Conservation (phyloP, 2,113 vertebrate genomes). For the Amazona vittata region DNA sequence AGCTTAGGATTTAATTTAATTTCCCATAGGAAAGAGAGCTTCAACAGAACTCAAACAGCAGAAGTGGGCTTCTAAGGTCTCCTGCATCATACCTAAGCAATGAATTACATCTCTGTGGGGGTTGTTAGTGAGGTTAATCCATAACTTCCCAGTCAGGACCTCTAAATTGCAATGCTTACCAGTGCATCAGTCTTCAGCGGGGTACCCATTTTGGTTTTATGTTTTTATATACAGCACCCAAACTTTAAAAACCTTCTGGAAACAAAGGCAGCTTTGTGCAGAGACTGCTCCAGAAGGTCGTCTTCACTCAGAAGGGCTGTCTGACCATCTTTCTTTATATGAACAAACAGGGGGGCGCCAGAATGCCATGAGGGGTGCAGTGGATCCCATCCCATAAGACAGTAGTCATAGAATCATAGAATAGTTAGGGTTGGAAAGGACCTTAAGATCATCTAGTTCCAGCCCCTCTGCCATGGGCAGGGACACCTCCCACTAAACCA, state of each 20-base stretch:
- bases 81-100: background rate
- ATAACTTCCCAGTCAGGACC: fast-evolving
- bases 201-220: background rate
- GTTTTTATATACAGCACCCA: background rate
- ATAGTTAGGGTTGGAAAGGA: no score
- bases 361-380: background rate
- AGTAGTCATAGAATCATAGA: background rate
- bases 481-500: no score
- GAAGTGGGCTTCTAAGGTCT: background rate
- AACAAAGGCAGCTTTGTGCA: background rate
- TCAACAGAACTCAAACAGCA: background rate
- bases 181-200: background rate
- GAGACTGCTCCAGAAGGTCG: background rate
- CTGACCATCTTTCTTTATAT: background rate
- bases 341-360: background rate
- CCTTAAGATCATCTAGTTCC: no score
- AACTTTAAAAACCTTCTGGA: background rate
- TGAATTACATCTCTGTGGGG: fast-evolving
- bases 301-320: background rate
- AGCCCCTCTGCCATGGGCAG: no score
- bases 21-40: background rate
- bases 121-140: background rate
- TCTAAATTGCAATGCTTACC: background rate
- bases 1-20: background rate
- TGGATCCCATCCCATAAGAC: fast-evolving